These are phyloP conservation scores for Acanthaster planci DNA, from an alignment of 35 echinoderm and acorn worm species.

Conservation along the genomic window DNA sequence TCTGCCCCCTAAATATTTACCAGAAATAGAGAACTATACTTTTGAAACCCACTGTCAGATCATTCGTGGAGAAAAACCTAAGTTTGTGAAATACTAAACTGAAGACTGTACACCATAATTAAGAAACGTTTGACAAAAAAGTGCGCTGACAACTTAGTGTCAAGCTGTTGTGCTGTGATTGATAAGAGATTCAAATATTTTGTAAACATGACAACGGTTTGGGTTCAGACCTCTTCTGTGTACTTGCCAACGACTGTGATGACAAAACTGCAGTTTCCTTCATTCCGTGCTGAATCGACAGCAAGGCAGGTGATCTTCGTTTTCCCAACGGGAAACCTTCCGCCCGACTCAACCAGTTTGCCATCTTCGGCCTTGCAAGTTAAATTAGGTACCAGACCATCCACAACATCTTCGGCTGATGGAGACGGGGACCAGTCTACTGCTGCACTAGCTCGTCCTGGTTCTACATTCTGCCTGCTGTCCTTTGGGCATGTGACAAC, in stretches of 20 bases:
- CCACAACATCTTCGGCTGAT: background rate
- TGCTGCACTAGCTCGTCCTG: background rate
- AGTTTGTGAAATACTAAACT: no score
- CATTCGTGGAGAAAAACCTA: no score
- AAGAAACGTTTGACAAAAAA: no score
- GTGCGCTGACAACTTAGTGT: no score
- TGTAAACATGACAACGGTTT: no score
- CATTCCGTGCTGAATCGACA: conserved; percentile 11
- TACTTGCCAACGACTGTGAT: conserved; percentile 9
- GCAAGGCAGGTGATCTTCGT: conserved; percentile 33
- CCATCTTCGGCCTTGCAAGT: background rate
- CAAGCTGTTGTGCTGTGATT: no score
- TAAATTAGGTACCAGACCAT: background rate
- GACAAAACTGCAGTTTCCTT: conserved; percentile 30
- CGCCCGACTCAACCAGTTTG: background rate
- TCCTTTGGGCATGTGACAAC: conserved; percentile 6
- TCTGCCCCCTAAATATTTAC: no score
- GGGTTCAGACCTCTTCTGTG: no score
- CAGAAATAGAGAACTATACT: no score
- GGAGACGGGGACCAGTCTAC: conserved; percentile 15
- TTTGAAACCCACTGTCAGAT: no score
- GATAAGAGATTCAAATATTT: no score
- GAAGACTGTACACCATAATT: no score
- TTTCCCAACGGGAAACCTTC: conserved; percentile 17
- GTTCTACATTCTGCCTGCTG: background rate